These are phyloP conservation scores for Lepus americanus DNA, from an alignment of 2,113 vertebrate species.

Conservation along the genomic window DNA sequence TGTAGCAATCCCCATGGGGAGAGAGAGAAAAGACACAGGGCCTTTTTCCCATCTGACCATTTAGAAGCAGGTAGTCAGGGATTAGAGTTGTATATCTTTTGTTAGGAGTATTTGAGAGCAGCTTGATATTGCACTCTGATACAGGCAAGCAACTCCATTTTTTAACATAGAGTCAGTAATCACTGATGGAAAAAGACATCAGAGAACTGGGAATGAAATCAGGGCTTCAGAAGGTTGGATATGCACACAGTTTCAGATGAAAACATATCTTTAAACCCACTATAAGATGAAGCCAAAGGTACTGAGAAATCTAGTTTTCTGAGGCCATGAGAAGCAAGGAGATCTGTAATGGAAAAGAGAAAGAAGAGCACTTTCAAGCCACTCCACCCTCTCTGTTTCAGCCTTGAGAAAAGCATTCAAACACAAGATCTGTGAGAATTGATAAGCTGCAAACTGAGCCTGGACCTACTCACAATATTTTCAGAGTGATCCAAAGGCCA, in stretches of 20 bases:
- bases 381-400: accelerated
- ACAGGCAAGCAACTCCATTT: not conserved
- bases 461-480: not conserved
- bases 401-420: not conserved
- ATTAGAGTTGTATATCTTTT: not conserved
- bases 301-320: not conserved
- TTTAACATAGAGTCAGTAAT: not conserved
- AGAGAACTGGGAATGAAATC: not conserved
- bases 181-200: not conserved
- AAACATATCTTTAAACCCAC: not conserved
- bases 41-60: not conserved
- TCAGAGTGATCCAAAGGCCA: not conserved
- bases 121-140: not conserved
- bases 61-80: not conserved
- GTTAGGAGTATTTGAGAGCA: not conserved
- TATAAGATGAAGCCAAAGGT: not conserved
- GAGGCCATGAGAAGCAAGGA: not conserved
- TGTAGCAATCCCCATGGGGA: too few species aligned
- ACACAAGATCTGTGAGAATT: not conserved
- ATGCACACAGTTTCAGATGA: not conserved
- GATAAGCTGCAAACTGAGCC: not conserved
- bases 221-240: not conserved
- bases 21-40: not conserved
- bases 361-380: not conserved
- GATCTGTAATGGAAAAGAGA: not conserved